Evolutionary conservation across 2,888 invertebrate species (phyloP).

Genomic region (Palloptera scutellata): DNA sequence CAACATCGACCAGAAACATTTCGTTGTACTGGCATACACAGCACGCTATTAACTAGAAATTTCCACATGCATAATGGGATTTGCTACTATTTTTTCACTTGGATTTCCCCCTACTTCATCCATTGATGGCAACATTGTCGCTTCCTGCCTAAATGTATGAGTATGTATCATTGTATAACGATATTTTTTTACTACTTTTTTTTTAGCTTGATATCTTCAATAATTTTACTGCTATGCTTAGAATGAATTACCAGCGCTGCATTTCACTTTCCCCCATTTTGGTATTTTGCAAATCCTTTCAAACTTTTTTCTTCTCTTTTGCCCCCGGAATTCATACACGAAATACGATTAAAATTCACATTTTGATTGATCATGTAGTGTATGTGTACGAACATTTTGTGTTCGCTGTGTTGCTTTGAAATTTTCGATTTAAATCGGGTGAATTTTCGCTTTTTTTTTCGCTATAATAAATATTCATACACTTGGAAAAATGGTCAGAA

Average conservation of each 20-base stretch:
- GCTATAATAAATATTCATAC: neutral
- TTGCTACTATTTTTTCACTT: no score
- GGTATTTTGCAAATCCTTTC: no score
- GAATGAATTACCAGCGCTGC: no score
- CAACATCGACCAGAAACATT: slow-evolving; percentile 4
- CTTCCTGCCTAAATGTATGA: no score
- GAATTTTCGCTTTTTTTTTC: neutral
- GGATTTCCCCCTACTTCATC: no score
- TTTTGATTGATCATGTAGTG: slow-evolving; percentile 50
- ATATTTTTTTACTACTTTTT: no score
- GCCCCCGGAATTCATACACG: slow-evolving; percentile 46
- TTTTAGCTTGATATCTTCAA: no score
- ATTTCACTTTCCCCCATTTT: no score
- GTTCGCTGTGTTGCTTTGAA: neutral
- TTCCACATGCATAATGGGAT: slow-evolving; percentile 29
- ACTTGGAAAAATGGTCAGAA: neutral
- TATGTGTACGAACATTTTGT: neutral
- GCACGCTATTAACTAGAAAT: slow-evolving; percentile 29
- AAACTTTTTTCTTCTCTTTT: no score
- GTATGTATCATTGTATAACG: no score
- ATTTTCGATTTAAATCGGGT: neutral
- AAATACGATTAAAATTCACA: slow-evolving; percentile 54
- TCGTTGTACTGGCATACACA: neutral
- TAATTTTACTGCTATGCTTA: no score
- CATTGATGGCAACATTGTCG: no score